Conservation (phyloP, 2,888 invertebrate species). For the Nezara viridula region DNA sequence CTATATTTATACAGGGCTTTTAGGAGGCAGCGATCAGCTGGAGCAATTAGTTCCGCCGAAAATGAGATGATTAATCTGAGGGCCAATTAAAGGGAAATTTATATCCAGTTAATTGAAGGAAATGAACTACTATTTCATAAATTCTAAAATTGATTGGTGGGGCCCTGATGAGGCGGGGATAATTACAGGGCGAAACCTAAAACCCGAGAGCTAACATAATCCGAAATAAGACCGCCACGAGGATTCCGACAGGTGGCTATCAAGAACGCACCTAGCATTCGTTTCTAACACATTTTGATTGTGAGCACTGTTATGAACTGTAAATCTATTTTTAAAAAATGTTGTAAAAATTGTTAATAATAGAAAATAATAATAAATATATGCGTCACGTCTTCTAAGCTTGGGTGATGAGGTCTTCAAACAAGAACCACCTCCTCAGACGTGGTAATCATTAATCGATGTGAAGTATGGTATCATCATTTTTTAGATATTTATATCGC, state of each 20-base stretch:
- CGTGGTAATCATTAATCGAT: too few species aligned
- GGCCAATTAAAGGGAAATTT: conserved; percentile 18
- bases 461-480: too few species aligned
- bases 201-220: background rate
- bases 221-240: background rate
- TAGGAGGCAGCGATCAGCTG: background rate
- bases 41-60: background rate
- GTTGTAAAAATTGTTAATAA: too few species aligned
- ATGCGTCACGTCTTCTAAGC: too few species aligned
- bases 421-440: too few species aligned
- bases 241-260: background rate
- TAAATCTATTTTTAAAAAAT: background rate
- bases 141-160: conserved; percentile 35
- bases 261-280: background rate
- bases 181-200: conserved; percentile 21
- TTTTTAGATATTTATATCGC: too few species aligned
- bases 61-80: conserved; percentile 7
- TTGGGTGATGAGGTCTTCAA: too few species aligned
- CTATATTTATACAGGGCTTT: conserved; percentile 21
- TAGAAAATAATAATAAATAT: too few species aligned
- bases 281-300: background rate
- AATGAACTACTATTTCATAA: conserved; percentile 42
- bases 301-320: background rate
- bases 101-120: conserved; percentile 32
- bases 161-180: background rate